Evolutionary conservation across 1,140 invertebrate genomes (phyloP), one percentile per base, ranked within the genome.

Genomic region (Palaemon carinicauda): DNA sequence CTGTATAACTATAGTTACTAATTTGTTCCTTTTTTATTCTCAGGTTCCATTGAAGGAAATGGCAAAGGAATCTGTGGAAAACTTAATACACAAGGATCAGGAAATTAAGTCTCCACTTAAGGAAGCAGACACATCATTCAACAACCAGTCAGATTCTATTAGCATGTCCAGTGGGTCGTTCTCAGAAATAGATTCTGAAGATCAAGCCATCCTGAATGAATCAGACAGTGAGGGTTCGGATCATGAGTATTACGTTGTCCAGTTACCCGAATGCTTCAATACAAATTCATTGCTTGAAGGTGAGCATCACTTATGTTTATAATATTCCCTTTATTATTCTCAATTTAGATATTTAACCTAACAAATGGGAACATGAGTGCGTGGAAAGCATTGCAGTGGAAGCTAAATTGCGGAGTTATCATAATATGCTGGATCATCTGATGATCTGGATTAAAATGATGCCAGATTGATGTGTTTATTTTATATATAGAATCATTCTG

Each of bases 121-220:
- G n/a, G n/a, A 29, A 53, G 15, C n/a, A 41, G 50, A 56, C 19
- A 33, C 1, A 5, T 33, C 1, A 51, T 56, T 17, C 12, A 71
- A 24, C 21, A 31, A n/a, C 21, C 29, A 74, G 51, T 51, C 80
- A 17, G 83, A 85, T 71, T 15, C 56, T 50, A 31, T 71, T 7
- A 80, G 84, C 51, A 73, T 80, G 24, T 86, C 84, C 4, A 86
- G 84, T 74, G 84, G 77, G 17, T 86, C 84, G 24, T 73, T 86
- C 65, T 86, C 84, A 9, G 84, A 86, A 24, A 50, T 86, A 41
- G 84, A 86, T 50, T 86, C 84, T 1, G 84, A 86, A 21, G 84
- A 86, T 75, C 84, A 86, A 31, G 84, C 84, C n/a, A 86, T 86
- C n/a, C 52, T 86, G 27, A 86, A 86, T 33, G 84, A 86, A n/a